Percentiles rank a stretch among this genome's conserved stretches.
These are phyloP conservation scores for pig (Sus scrofa) DNA, from an alignment of 2,113 vertebrate species.

Conservation along the genomic window DNA sequence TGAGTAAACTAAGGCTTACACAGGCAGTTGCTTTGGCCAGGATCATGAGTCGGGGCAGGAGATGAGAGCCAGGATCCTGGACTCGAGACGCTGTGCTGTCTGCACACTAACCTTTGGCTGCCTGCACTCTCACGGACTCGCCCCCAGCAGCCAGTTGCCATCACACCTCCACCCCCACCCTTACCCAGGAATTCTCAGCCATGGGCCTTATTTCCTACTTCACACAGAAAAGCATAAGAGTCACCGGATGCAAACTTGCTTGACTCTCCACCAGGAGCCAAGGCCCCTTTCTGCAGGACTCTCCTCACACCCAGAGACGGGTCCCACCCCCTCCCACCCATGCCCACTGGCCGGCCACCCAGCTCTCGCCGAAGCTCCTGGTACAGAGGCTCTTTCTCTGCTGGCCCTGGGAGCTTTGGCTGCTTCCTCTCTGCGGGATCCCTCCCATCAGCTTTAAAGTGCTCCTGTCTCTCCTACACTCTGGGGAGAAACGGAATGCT, in stretches of 20 bases:
- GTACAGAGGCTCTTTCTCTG: not conserved
- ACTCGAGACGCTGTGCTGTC: not conserved
- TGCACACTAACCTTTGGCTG: too few relatives aligned
- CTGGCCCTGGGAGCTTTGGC: not conserved
- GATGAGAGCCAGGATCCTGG: not conserved
- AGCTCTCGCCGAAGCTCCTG: not conserved
- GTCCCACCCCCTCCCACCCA: not conserved
- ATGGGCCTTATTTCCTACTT: not conserved
- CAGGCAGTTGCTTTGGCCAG: not conserved
- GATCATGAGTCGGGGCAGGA: not conserved
- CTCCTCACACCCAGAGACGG: too few relatives aligned
- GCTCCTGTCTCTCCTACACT: not conserved
- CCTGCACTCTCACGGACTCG: too few relatives aligned
- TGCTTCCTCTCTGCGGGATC: not conserved
- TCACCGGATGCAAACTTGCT: not conserved
- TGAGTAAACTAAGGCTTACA: not conserved
- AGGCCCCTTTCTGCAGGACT: not conserved
- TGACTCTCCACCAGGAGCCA: not conserved
- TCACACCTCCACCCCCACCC: rapidly evolving
- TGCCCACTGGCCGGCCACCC: not conserved
- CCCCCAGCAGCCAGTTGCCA: not conserved
- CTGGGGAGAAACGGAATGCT: not conserved
- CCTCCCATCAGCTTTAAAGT: not conserved
- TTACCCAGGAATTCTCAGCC: not conserved
- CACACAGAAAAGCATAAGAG: not conserved